phyloP scores from a whole-genome alignment of 2,888 invertebrate species.

The Melolontha melolontha region DNA sequence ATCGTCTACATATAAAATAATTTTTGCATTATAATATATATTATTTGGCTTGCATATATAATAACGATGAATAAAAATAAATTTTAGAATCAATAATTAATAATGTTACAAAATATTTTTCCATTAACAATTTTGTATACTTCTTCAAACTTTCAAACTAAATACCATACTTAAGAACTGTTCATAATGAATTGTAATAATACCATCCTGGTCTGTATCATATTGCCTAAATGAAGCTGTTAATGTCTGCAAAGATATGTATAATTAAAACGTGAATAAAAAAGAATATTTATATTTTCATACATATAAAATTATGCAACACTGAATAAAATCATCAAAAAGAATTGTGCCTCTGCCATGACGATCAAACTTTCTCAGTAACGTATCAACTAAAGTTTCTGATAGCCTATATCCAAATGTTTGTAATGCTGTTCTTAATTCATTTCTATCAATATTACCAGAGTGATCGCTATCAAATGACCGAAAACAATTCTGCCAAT shows the following conservation, averaged over 20 bases:
- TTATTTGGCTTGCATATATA: too few species aligned
- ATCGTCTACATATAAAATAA: too few species aligned
- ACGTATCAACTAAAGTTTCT: slow-evolving; percentile 81
- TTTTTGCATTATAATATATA: too few species aligned
- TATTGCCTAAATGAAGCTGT: slow-evolving; percentile 88
- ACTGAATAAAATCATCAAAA: slow-evolving; percentile 99
- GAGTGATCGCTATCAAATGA: slow-evolving; percentile 94
- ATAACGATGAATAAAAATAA: too few species aligned
- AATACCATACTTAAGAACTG: slow-evolving; percentile 95
- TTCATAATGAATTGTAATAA: slow-evolving; percentile 95
- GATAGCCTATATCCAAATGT: slow-evolving; percentile 92
- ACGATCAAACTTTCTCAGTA: slow-evolving; percentile 94
- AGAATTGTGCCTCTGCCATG: slow-evolving; percentile 90
- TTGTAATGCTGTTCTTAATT: slow-evolving; percentile 90
- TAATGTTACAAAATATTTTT: too few species aligned
- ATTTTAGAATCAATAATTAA: too few species aligned
- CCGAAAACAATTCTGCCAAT: slow-evolving; percentile 97
- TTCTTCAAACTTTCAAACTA: slow-evolving; percentile 75
- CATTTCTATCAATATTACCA: slow-evolving; percentile 90
- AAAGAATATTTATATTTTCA: slow-evolving; percentile 64
- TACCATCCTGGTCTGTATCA: slow-evolving; percentile 94
- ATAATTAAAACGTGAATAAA: slow-evolving; percentile 1
- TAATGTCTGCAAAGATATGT: slow-evolving; percentile 78
- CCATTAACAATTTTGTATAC: too few species aligned
- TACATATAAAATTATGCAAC: slow-evolving; percentile 92